phyloP scores from a whole-genome alignment of 2,888 invertebrate species.

The Oscheius onirici region DNA sequence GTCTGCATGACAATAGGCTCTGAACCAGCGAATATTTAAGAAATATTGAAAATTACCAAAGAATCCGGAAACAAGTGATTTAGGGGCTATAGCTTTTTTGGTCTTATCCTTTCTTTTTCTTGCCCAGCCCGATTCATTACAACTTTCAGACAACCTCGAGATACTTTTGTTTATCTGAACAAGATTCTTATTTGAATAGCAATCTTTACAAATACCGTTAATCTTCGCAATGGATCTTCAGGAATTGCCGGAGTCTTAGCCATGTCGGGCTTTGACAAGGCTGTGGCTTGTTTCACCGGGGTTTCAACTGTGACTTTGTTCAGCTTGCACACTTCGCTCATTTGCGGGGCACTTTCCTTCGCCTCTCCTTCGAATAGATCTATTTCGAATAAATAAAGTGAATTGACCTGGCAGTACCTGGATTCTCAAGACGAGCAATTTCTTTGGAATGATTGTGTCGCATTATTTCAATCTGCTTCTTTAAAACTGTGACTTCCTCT shows the following conservation, averaged over 20 bases:
- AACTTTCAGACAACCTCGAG: not conserved
- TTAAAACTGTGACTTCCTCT: slow-evolving; percentile 2
- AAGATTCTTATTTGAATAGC: not conserved
- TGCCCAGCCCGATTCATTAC: not conserved
- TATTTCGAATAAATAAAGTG: not conserved
- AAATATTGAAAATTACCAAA: not conserved
- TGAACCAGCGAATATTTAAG: not conserved
- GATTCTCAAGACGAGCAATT: slow-evolving; percentile 3
- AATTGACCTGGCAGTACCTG: not conserved
- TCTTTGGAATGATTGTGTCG: slow-evolving; percentile 8
- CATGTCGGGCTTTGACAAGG: not conserved
- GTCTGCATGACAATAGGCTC: slow-evolving; percentile 1
- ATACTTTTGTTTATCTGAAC: slow-evolving; percentile 1
- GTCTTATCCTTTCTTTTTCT: not conserved
- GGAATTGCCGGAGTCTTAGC: not conserved
- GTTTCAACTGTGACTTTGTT: not conserved
- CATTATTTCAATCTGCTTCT: slow-evolving; percentile 3
- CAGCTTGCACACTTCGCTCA: not conserved
- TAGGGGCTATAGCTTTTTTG: not conserved
- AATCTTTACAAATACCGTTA: not conserved
- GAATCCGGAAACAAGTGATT: not conserved
- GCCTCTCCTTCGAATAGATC: not conserved
- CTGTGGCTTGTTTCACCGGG: not conserved
- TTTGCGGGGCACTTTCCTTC: not conserved
- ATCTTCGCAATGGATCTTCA: not conserved